Base-by-base conservation (phyloP, 2,797 vertebrate species). In the Muscicapa comitata region DNA sequence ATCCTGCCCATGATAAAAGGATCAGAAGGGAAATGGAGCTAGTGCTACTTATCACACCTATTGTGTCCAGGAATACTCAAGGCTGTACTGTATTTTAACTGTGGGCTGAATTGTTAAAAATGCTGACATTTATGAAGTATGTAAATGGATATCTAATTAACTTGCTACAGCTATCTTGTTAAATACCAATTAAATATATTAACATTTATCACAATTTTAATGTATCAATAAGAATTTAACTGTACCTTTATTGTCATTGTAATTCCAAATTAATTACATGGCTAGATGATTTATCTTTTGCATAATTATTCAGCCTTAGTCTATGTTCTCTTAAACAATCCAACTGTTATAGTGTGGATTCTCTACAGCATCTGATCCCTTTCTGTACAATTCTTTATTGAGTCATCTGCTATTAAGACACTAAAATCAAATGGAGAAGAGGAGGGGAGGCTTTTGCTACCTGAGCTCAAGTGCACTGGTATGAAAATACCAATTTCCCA, bases 181-280 rank as follows among this genome's bases (percentile, higher is more conserved):
- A 97, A 98, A 97, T 96, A 78, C 42, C 94, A 97, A 96, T 97
- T 98, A 97, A 96, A 84, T 90, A n/a, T 93, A 97, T 97, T 97
- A 96, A 94, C 71, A 83, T 95, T 96, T 96, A 75, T 95, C 80
- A 95, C 19, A 95, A 90, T 94, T 97, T 98, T 86, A 93, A 93
- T 94, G 59, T 94, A 96, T 97, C 92, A 97, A 83, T 96, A 95
- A 93, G 75, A 96, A 97, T 97, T 95, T 97, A 97, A 96, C 84
- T 97, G 43, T 95, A 96, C 75, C 86, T 97, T 97, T 96, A 95
- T 87, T 96, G 86, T 81, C 81, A 96, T 93, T 96, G 68, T 92
- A 98, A 96, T 96, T 97, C 91, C 92, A 87, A 94, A 77, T 97
- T 97, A 98, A 97, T 97, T 97, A 90, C 54, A 85, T 79, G 77